Evolutionary conservation across 2,888 invertebrate genomes (phyloP).

Genomic region (Platypus cylindrus): DNA sequence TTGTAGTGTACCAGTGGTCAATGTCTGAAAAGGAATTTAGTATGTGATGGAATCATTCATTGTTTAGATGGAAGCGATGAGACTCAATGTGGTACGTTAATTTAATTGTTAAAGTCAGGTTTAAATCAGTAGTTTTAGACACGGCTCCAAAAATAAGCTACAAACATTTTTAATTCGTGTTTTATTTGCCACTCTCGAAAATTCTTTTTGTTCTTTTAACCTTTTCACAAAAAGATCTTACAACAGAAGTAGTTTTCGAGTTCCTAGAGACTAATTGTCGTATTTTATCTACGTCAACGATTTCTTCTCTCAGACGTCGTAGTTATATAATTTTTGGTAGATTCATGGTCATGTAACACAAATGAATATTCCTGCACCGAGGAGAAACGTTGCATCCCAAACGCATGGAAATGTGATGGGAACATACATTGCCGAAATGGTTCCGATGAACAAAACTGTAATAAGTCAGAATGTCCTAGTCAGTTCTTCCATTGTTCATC

Average conservation of each 20-base stretch:
- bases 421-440: conserved; percentile 43
- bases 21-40: conserved; percentile 45
- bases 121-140: not conserved
- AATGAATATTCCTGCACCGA: conserved; percentile 43
- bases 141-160: too few relatives aligned
- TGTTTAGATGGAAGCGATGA: conserved; percentile 52
- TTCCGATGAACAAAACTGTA: conserved; percentile 43
- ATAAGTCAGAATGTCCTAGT: conserved; percentile 36
- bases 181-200: too few relatives aligned
- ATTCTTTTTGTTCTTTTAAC: not conserved
- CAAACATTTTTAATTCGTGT: too few relatives aligned
- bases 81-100: conserved; percentile 40
- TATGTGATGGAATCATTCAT: conserved; percentile 49
- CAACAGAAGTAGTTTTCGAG: not conserved
- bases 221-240: not conserved
- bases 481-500: conserved; percentile 44
- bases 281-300: too few relatives aligned
- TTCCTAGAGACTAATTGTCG: not conserved
- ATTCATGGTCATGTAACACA: conserved; percentile 37
- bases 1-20: conserved; percentile 43
- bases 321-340: conserved; percentile 20
- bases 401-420: conserved; percentile 46
- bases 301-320: not conserved
- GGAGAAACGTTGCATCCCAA: conserved; percentile 40
- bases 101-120: not conserved